phyloP scores from a whole-genome alignment of 2,888 invertebrate genomes.

The Tenodera sinensis region DNA sequence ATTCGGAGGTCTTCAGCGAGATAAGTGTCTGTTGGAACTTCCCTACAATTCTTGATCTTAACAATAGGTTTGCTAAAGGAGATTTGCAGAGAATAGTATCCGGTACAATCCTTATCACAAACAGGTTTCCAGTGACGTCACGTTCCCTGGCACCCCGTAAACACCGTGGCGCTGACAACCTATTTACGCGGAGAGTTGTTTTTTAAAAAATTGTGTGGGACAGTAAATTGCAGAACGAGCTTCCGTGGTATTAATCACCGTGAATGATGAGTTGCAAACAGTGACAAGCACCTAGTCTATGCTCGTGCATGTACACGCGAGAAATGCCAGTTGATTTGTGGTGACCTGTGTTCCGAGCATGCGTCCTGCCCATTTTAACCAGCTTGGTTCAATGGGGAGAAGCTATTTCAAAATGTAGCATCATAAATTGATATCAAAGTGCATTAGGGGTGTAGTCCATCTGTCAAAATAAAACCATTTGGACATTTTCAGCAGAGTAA shows the following conservation, averaged over 20 bases:
- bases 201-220: neutral
- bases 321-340: constrained; percentile 6
- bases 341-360: neutral
- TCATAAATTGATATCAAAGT: constrained; percentile 15
- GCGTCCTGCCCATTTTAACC: neutral
- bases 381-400: neutral
- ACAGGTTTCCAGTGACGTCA: neutral
- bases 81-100: no score
- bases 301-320: neutral
- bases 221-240: neutral
- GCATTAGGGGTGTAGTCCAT: constrained; percentile 5
- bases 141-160: neutral
- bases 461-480: constrained; percentile 14
- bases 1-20: no score
- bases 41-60: no score
- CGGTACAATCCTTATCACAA: neutral
- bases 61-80: no score
- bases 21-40: no score
- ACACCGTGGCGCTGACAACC: neutral
- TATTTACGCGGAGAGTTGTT: neutral
- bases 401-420: constrained; percentile 1
- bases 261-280: neutral
- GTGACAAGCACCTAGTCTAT: neutral
- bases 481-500: neutral
- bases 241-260: neutral